phyloP scores from a whole-genome alignment of 2,888 invertebrate species.

The Sialis lutaria region DNA sequence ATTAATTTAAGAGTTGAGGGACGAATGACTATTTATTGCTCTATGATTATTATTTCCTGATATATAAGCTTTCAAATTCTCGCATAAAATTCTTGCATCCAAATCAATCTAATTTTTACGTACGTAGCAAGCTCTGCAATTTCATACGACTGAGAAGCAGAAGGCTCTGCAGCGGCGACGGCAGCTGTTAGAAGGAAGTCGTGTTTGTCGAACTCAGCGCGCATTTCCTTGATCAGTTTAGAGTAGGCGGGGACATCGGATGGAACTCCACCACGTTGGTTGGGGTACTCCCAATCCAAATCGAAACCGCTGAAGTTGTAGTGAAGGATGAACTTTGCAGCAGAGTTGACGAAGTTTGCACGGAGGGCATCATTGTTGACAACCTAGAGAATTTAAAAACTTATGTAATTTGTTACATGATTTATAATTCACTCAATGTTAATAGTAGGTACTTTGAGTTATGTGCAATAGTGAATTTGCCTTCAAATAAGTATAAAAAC shows the following conservation, averaged over 20 bases:
- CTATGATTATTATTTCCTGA: too few relatives aligned
- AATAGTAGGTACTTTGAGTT: too few relatives aligned
- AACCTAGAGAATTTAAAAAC: constrained; percentile 19
- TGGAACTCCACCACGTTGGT: constrained; percentile 30
- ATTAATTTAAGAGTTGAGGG: too few relatives aligned
- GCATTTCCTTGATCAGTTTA: constrained; percentile 34
- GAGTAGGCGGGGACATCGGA: constrained; percentile 34
- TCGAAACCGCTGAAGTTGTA: constrained; percentile 54
- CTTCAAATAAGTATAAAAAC: not conserved
- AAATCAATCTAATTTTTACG: constrained; percentile 9
- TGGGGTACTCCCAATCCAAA: constrained; percentile 57
- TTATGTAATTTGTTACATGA: not conserved
- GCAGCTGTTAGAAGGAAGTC: constrained; percentile 38
- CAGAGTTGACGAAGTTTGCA: constrained; percentile 36
- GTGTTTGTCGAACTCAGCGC: constrained; percentile 30
- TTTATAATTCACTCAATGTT: too few relatives aligned
- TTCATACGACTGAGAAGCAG: constrained; percentile 37
- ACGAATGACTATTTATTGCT: too few relatives aligned
- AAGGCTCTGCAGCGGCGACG: constrained; percentile 32
- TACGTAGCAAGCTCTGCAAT: constrained; percentile 35
- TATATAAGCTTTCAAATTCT: too few relatives aligned
- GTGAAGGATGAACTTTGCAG: constrained; percentile 30
- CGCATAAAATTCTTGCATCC: too few relatives aligned
- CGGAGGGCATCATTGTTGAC: constrained; percentile 25
- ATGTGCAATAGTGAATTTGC: not conserved